Evolutionary conservation across 2,113 vertebrate genomes (phyloP).

Genomic region (Neotoma lepida): DNA sequence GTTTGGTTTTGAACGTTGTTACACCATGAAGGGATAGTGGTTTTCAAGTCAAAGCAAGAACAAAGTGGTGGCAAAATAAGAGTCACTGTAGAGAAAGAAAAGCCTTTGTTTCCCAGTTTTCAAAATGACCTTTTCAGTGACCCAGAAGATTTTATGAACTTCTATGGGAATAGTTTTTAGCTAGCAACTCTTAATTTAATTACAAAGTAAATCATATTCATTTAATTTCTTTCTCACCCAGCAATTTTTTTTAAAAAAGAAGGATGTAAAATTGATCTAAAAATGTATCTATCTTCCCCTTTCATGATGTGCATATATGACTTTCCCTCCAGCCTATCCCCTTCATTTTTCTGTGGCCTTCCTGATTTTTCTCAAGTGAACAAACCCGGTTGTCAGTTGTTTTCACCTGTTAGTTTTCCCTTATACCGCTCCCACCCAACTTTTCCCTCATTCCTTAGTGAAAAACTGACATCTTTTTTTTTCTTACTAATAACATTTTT

Average conservation of each 20-base stretch:
- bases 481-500: constrained; percentile 19
- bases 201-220: not conserved
- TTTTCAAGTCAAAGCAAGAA: not conserved
- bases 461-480: not conserved
- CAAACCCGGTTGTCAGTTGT: not conserved
- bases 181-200: constrained; percentile 5
- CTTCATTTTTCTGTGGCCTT: constrained; percentile 18
- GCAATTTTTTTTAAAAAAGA: not conserved
- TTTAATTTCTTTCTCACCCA: not conserved
- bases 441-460: not conserved
- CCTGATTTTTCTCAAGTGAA: not conserved
- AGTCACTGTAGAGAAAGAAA: not conserved
- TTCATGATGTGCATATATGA: not conserved
- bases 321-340: not conserved
- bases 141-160: not conserved
- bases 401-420: not conserved
- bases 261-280: not conserved
- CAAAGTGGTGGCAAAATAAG: not conserved
- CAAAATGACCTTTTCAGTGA: not conserved
- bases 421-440: not conserved
- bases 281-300: not conserved
- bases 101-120: not conserved
- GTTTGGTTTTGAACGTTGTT: not conserved
- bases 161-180: not conserved
- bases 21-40: not conserved